Base-by-base conservation (phyloP, 2,797 vertebrate genomes). In the Platalea minor region DNA sequence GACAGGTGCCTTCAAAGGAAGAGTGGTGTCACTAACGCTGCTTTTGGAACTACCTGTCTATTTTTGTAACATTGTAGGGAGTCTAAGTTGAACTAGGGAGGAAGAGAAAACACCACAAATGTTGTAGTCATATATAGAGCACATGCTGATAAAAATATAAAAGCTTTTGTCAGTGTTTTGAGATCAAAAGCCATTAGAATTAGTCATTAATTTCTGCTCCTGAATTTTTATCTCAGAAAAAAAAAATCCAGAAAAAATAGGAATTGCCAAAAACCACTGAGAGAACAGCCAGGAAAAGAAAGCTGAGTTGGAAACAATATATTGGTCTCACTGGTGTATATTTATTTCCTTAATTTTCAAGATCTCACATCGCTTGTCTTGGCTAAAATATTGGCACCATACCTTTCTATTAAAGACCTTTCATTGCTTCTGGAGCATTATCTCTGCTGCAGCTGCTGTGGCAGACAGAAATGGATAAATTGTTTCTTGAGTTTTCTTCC, bases 341-440 rank as follows among this genome's bases (percentile, higher is more conserved):
- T 72, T 25, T 68, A 43, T 50, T 79, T 48, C 29, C 17, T 29
- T 57, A 53, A 48, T 83, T 87, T 77, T 70, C 25, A 39, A 60
- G 25, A 39, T 68, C 9, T 72, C 46, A 48, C 0, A 0, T 61
- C 28, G 26, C 3, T 29, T 53, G 3, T 61, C 10, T 85, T 85
- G 29, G 31, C 21, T 53, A 39, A 61, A 85, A 67, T 85, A 57
- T 4, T 48, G 17, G 11, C 37, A 33, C 24, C 21, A 33, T 39
- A 35, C 5, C 5, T 69, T 70, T 70, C 57, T 39, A 10, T 46
- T 41, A 88, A 78, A 82, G 15, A 64, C 26, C 6, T 67, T 43
- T 61, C 7, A 10, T 51, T 87, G 60, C 18, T 91, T 64, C n/a
- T 65, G 24, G 33, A 54, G 4, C 10, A 31, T 68, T 69, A 18